A percentile compares a stretch with the other conserved stretches of the same genome.
Conservation (phyloP, 2,888 invertebrate genomes). For the Ormyrus labotus region DNA sequence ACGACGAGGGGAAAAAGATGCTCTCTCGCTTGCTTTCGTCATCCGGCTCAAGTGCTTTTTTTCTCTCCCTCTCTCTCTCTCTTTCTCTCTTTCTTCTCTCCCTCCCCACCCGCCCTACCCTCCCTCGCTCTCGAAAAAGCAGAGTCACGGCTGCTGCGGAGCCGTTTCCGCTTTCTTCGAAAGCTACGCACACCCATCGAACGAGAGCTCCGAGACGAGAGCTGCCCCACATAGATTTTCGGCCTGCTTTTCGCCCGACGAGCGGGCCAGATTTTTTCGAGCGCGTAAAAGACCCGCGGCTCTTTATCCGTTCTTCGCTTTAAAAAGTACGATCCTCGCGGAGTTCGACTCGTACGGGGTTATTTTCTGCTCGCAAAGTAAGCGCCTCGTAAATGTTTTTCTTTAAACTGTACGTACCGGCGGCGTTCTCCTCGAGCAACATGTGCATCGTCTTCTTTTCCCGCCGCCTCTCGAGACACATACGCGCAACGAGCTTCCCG, state of each 20-base stretch:
- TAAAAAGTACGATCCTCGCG: background rate
- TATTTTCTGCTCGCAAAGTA: background rate
- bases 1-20: conserved; percentile 47
- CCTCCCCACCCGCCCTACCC: background rate
- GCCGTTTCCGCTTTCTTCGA: conserved; percentile 12
- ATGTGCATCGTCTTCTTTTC: conserved; percentile 12
- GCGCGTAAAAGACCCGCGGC: background rate
- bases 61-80: conserved; percentile 21
- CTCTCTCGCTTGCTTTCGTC: conserved; percentile 49
- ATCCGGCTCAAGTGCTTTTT: conserved; percentile 42
- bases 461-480: background rate
- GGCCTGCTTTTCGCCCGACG: background rate
- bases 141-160: conserved; percentile 17
- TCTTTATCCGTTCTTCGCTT: background rate
- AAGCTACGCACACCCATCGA: background rate
- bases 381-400: background rate
- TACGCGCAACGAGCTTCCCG: background rate
- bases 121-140: background rate
- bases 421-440: conserved; percentile 2
- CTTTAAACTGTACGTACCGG: background rate
- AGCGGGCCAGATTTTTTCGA: background rate
- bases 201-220: background rate
- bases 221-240: too few species aligned
- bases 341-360: background rate
- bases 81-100: background rate